phyloP scores from a whole-genome alignment of 2,888 invertebrate genomes.

The Melinaea menophilus region DNA sequence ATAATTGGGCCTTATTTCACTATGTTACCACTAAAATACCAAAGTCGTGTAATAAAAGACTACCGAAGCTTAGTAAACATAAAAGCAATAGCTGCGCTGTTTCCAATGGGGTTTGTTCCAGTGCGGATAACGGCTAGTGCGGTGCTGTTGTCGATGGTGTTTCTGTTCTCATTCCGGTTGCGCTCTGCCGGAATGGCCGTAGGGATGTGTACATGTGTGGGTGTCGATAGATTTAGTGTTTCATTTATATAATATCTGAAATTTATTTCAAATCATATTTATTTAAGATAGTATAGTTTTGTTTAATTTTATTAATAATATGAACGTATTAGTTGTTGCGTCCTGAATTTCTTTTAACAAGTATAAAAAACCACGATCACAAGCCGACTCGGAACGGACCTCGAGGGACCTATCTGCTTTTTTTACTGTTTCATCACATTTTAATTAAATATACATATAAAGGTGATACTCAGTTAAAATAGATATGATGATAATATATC shows the following conservation, averaged over 20 bases:
- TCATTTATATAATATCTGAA: not conserved
- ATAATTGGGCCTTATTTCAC: not conserved
- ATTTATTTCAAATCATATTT: not conserved
- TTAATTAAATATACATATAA: too few relatives aligned
- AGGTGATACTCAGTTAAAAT: too few relatives aligned
- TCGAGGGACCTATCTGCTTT: too few relatives aligned
- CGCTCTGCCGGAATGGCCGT: constrained; percentile 19
- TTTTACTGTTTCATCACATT: too few relatives aligned
- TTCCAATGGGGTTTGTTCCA: constrained; percentile 11
- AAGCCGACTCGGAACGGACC: too few relatives aligned
- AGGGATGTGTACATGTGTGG: constrained; percentile 11
- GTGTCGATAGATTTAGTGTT: constrained; percentile 4
- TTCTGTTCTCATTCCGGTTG: constrained; percentile 19
- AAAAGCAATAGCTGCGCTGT: constrained; percentile 6
- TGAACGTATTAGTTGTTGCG: too few relatives aligned
- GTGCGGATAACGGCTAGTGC: constrained; percentile 13
- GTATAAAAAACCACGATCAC: too few relatives aligned
- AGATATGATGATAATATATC: too few relatives aligned
- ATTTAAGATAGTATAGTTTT: not conserved
- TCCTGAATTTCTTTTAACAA: too few relatives aligned
- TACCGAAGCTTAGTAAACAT: not conserved
- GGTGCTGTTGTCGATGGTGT: constrained; percentile 24
- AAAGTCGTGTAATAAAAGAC: not conserved
- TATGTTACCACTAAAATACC: not conserved
- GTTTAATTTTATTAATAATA: too few relatives aligned